phyloP scores from a whole-genome alignment of 2,797 vertebrate species.

The Rachycentron canadum region DNA sequence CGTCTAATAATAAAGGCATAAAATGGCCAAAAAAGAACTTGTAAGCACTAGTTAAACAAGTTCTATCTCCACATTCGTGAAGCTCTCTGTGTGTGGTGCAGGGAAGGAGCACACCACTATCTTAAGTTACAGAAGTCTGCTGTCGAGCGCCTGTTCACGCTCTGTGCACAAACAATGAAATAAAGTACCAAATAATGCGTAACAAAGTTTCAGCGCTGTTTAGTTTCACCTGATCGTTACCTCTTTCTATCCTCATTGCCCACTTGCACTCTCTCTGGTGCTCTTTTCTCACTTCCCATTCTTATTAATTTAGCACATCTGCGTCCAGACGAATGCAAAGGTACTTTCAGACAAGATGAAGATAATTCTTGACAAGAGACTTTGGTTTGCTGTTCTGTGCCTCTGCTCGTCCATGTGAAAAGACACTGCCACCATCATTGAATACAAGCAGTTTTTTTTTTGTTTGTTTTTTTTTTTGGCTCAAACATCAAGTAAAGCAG shows the following conservation, averaged over 20 bases:
- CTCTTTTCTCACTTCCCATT: background rate
- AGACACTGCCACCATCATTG: background rate
- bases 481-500: too few relatives aligned
- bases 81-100: background rate
- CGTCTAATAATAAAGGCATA: too few relatives aligned
- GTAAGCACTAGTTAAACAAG: background rate
- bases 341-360: background rate
- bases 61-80: constrained; percentile 9
- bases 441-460: background rate
- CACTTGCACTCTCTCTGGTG: background rate
- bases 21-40: too few relatives aligned
- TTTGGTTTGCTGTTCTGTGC: constrained; percentile 1
- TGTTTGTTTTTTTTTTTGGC: too few relatives aligned
- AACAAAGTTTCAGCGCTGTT: background rate
- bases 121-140: constrained; percentile 10
- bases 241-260: background rate
- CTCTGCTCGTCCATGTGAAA: background rate
- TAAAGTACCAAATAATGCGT: background rate
- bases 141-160: background rate
- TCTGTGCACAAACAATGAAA: constrained; percentile 19
- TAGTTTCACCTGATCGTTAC: background rate
- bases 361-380: background rate
- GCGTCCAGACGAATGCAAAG: background rate
- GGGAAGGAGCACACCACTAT: background rate
- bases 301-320: background rate